Percentiles rank a stretch among this genome's conserved stretches.
phyloP scores from a whole-genome alignment of 2,113 vertebrate species.

The Anolis carolinensis region DNA sequence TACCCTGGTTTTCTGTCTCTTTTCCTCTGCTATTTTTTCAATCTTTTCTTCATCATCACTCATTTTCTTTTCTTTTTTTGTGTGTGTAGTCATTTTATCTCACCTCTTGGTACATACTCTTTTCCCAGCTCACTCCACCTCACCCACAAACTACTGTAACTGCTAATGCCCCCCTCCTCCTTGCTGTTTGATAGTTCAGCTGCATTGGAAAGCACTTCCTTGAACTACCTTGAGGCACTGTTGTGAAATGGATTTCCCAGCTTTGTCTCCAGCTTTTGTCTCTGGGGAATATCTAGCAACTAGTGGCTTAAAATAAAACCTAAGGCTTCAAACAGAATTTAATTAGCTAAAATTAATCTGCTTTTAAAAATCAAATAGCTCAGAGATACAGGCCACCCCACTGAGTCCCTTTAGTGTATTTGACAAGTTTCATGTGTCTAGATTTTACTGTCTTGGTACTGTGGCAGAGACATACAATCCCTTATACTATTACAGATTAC shows the following conservation, averaged over 20 bases:
- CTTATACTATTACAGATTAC: neutral
- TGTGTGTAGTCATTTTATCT: neutral
- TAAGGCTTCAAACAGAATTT: neutral
- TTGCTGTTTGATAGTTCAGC: neutral
- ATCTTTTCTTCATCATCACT: neutral
- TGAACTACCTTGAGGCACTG: neutral
- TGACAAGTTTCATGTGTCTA: neutral
- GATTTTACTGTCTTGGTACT: neutral
- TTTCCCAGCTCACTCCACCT: neutral
- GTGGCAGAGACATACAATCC: neutral
- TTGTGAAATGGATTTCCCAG: neutral
- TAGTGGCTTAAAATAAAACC: no score
- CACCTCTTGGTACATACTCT: no score
- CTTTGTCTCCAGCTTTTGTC: no score
- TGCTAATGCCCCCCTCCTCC: neutral
- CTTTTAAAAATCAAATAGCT: neutral
- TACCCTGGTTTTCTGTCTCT: neutral
- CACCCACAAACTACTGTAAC: neutral
- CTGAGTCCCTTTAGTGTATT: neutral
- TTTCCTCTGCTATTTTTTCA: neutral
- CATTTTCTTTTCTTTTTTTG: neutral
- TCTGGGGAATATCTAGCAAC: no score
- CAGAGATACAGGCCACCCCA: no score
- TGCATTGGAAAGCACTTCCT: neutral
- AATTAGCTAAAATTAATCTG: neutral